Evolutionary conservation across 2,113 vertebrate species (phyloP), one percentile per base, ranked within the genome.

Genomic region (Canis aureus): DNA sequence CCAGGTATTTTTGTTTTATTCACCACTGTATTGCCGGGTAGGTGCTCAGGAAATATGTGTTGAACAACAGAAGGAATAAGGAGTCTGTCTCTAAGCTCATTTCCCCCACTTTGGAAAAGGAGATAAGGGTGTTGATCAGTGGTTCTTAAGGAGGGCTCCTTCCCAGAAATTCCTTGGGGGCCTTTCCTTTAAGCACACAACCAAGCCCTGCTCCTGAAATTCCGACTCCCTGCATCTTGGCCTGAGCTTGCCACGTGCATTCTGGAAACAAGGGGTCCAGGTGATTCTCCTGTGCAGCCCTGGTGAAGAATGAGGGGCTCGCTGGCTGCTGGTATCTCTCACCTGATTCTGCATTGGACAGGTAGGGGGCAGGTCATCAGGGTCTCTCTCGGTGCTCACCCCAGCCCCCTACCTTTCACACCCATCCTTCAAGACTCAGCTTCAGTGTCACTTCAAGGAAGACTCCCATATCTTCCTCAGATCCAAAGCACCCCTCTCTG

Each of bases 241-340:
- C 19, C 51, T 27, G 32, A 59, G 11, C 15, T 19, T 53, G 38
- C 27, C 27, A 1, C 0, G 0, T 19, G 8, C 59, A 11, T 51
- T 64, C 38, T n/a, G 22, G 25, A 89, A 69, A 49, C 17, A 13
- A 32, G 60, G 6, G 2, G 62, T 64, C 51, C 17, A 1, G n/a
- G 1, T 59, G 71, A 35, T 55, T 23, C 4, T 66, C 9, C 0
- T 2, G 1, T 6, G 16, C 2, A 22, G 64, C 59, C 32, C 9
- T n/a, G 62, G 66, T 79, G 62, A 29, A 17, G n/a, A 29, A 2
- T 1, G 43, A 3, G 8, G 10, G 17, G 11, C 5, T 49, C 3
- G 5, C 29, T 15, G 57, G 43, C 38, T 64, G 23, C 32, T 20
- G 8, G 29, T 27, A 20, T 62, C 35, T 73, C 27, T 82, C 32